A percentile compares a stretch with the other conserved stretches of the same genome.
Evolutionary conservation across 2,113 vertebrate genomes (phyloP).

Genomic region (Heteronetta atricapilla): DNA sequence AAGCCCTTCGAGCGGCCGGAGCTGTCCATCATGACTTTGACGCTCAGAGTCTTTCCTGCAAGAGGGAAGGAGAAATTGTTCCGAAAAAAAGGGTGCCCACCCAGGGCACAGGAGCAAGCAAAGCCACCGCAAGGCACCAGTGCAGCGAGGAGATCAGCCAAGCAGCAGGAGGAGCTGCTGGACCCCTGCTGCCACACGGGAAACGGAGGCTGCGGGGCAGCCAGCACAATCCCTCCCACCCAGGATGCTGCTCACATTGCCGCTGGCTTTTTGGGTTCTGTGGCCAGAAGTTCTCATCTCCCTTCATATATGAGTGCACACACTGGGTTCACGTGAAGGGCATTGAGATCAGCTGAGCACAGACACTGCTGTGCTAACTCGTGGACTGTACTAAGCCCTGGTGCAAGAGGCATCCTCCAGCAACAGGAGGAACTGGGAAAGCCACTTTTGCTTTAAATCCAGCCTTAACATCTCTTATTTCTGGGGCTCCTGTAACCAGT

Average conservation of each 20-base stretch:
- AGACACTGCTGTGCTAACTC: fast-evolving
- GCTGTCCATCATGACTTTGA: constrained; percentile 93
- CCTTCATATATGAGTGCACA: fast-evolving
- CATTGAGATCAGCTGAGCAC: neutral
- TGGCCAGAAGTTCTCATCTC: neutral
- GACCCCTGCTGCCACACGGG: fast-evolving
- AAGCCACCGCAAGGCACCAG: fast-evolving
- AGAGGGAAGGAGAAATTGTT: fast-evolving
- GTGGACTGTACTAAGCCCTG: neutral
- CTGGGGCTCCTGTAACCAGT: neutral
- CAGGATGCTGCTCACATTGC: neutral
- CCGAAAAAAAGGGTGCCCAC: neutral
- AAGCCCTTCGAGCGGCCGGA: constrained; percentile 88
- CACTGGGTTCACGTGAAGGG: fast-evolving
- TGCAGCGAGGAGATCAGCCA: fast-evolving
- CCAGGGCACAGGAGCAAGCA: fast-evolving
- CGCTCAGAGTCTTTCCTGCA: constrained; percentile 90
- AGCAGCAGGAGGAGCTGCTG: fast-evolving
- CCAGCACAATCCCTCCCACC: neutral
- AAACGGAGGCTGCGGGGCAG: neutral
- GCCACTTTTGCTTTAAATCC: neutral
- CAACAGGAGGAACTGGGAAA: neutral
- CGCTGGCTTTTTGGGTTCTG: neutral
- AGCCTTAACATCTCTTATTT: neutral
- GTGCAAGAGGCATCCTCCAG: neutral